A percentile compares a stretch with the other conserved stretches of the same genome.
These are phyloP conservation scores for Leuciscus idus DNA, from an alignment of 2,113 vertebrate genomes.

Conservation along the genomic window DNA sequence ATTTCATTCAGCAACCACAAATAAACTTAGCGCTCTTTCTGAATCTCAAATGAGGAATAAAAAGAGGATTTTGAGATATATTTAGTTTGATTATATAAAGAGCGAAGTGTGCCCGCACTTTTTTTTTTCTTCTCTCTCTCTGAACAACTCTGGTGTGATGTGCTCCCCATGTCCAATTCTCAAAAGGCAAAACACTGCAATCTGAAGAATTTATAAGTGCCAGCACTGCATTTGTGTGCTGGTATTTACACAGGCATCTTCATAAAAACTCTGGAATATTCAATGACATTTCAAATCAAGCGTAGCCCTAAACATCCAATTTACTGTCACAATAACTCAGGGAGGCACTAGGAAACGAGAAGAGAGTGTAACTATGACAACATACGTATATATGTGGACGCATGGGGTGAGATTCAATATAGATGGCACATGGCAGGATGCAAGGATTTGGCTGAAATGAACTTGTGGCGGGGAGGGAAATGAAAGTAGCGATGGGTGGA, in stretches of 20 bases:
- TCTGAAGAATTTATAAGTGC: conserved; percentile 7
- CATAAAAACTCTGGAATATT: conserved; percentile 41
- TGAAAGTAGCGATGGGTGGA: conserved; percentile 39
- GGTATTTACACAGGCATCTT: conserved; percentile 37
- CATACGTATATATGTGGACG: conserved; percentile 46
- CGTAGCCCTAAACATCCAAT: conserved; percentile 57
- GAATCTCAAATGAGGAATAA: conserved; percentile 39
- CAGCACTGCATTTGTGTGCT: conserved; percentile 18
- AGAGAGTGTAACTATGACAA: conserved; percentile 62
- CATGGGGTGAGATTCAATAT: conserved; percentile 52
- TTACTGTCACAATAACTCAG: conserved; percentile 52
- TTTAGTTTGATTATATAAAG: conserved; percentile 33
- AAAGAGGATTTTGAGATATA: conserved; percentile 14
- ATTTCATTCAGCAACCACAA: conserved; percentile 42
- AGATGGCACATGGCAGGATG: conserved; percentile 47
- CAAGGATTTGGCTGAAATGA: conserved; percentile 59
- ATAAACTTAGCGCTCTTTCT: conserved; percentile 24
- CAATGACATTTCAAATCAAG: conserved; percentile 49
- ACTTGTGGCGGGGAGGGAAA: conserved; percentile 69
- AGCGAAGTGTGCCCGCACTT: background rate
- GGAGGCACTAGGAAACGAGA: conserved; percentile 38
- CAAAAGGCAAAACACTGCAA: conserved; percentile 4
- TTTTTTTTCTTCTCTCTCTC: background rate
- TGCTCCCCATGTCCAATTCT: background rate
- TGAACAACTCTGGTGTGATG: conserved; percentile 3